Evolutionary conservation across 2,113 vertebrate species (phyloP), one percentile per base, ranked within the genome.

Genomic region (Stigmatopora nigra): DNA sequence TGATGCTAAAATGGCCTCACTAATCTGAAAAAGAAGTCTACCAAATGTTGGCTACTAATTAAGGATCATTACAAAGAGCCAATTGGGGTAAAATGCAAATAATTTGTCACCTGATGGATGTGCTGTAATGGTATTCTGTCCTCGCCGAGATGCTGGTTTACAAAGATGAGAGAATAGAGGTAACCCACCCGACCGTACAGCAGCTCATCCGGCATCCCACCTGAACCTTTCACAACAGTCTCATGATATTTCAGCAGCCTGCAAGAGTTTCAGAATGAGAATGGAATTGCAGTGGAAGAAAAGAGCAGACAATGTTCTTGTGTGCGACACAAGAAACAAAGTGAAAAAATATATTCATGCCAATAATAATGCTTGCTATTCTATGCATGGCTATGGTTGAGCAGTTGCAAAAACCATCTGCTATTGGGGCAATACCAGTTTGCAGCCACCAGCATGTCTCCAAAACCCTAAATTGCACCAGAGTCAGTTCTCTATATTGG

Each of bases 101-200:
- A 53, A 9, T n/a, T 41, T 20, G 63, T 19, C 86, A 97, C 97
- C 94, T 97, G 92, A 61, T 98, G 94, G 77, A 98, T 93, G 76
- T 92, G 92, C 75, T 89, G 91, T 15, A 84, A 87, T 12, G 96
- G 92, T 79, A 99, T 92, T 87, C 90, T 92, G 65, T 97, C 93
- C n/a, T 87, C 84, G 45, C 93, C 90, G 0, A 95, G 92, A 81
- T 96, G 90, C 86, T 93, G 94, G 87, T 96, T 98, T 84, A 98
- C 86, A 79, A 94, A 99, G 25, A 93, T 15, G 68, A 99, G 91
- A 17, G 94, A 86, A 71, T 89, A 94, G 15, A 98, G 88, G 67
- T 93, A 98, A 19, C 97, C 96, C 86, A 93, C 83, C 7, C 94
- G 90, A 36, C 97, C 96, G 0, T 98, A 99, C 0, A 99, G 92